Evolutionary conservation across 2,113 vertebrate genomes (phyloP).

Genomic region (Microtus montanus): DNA sequence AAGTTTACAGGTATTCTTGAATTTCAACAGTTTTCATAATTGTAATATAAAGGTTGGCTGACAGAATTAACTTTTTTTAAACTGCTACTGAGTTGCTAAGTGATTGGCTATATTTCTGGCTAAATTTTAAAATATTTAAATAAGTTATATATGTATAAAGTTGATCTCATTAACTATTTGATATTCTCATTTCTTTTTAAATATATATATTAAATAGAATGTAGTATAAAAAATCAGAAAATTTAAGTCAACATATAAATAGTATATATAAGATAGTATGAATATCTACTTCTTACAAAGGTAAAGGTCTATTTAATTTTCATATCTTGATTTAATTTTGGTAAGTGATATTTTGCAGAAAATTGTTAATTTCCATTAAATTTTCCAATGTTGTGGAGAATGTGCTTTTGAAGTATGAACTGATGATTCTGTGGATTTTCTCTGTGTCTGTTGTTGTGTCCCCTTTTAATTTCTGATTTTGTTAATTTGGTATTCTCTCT

Average conservation of each 20-base stretch:
- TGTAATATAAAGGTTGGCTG: neutral
- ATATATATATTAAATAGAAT: neutral
- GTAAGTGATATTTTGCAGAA: too few species aligned
- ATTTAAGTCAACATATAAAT: neutral
- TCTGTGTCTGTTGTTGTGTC: too few species aligned
- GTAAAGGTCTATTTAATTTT: too few species aligned
- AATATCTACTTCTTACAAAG: too few species aligned
- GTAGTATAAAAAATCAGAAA: neutral
- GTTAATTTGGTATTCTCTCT: too few species aligned
- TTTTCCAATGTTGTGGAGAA: too few species aligned
- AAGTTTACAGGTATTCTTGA: neutral
- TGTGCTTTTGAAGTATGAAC: too few species aligned
- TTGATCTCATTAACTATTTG: neutral
- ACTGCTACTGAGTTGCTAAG: neutral
- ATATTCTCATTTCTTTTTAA: neutral
- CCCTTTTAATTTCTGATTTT: too few species aligned
- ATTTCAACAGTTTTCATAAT: constrained; percentile 16
- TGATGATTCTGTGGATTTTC: too few species aligned
- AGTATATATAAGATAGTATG: neutral
- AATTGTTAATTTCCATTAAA: too few species aligned
- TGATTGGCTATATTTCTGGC: neutral
- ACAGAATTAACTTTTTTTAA: neutral
- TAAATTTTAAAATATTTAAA: neutral
- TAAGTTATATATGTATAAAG: neutral
- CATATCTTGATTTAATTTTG: too few species aligned